These are phyloP conservation scores for Prionailurus viverrinus DNA, from an alignment of 2,113 vertebrate species.

Conservation along the genomic window DNA sequence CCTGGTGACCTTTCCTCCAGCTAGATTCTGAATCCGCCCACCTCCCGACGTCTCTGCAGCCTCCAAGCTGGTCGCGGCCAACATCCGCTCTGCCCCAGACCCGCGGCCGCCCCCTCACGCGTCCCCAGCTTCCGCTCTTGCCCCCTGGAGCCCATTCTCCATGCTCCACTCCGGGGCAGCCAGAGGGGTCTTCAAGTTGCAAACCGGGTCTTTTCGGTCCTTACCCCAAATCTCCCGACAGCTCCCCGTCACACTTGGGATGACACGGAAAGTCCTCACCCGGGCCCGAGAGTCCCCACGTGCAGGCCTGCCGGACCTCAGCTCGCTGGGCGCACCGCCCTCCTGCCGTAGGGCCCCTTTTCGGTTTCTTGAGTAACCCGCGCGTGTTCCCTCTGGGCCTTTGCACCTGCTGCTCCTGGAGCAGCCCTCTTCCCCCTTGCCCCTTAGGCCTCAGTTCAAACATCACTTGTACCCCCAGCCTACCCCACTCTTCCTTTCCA, in stretches of 20 bases:
- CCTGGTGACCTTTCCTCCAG: background rate
- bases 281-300: background rate
- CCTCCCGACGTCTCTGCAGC: background rate
- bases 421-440: background rate
- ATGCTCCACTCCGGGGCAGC: background rate
- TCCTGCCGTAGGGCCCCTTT: background rate
- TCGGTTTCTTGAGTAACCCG: background rate
- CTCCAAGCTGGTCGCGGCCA: background rate
- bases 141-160: background rate
- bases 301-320: background rate
- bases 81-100: background rate
- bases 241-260: background rate
- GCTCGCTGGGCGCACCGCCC: too few species aligned
- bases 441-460: background rate
- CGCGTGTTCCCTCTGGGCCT: background rate
- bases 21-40: background rate
- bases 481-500: background rate
- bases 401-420: background rate
- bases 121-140: background rate
- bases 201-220: background rate
- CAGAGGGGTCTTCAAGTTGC: background rate
- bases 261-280: background rate
- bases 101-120: background rate
- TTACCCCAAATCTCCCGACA: background rate
- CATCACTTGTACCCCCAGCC: background rate